These are phyloP conservation scores for Dromas ardeola DNA, from an alignment of 2,113 vertebrate species.

Conservation along the genomic window DNA sequence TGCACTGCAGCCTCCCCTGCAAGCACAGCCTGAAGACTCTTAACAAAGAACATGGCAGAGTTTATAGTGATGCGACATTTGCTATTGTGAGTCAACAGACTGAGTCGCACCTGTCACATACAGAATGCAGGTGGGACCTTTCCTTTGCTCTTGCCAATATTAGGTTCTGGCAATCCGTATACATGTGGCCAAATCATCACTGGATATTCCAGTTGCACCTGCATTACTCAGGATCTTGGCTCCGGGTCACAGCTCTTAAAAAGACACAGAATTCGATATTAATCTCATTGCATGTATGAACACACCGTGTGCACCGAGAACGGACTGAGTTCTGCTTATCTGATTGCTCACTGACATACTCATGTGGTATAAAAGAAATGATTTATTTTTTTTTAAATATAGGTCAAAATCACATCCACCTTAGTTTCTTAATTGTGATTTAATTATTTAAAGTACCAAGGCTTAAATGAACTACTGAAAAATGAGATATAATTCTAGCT, in stretches of 20 bases:
- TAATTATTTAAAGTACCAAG: conserved; percentile 9
- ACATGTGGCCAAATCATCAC: background rate
- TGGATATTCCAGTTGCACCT: background rate
- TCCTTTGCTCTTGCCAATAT: background rate
- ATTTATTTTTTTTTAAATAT: background rate
- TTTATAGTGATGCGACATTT: background rate
- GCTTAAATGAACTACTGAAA: background rate
- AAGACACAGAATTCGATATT: background rate
- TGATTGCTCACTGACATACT: background rate
- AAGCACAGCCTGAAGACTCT: background rate
- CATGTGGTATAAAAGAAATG: background rate
- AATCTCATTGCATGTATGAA: background rate
- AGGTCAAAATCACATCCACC: background rate
- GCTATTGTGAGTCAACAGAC: background rate
- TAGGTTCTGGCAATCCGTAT: background rate
- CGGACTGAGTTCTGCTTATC: background rate
- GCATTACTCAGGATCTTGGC: conserved; percentile 2
- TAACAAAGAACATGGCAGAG: background rate
- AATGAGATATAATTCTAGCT: background rate
- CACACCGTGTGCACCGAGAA: background rate
- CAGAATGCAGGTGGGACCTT: background rate
- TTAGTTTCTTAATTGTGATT: background rate
- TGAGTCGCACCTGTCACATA: background rate
- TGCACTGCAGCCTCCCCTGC: background rate
- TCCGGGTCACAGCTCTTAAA: background rate